Evolutionary conservation across 2,113 vertebrate species (phyloP).

Genomic region (Ornithorhynchus anatinus): DNA sequence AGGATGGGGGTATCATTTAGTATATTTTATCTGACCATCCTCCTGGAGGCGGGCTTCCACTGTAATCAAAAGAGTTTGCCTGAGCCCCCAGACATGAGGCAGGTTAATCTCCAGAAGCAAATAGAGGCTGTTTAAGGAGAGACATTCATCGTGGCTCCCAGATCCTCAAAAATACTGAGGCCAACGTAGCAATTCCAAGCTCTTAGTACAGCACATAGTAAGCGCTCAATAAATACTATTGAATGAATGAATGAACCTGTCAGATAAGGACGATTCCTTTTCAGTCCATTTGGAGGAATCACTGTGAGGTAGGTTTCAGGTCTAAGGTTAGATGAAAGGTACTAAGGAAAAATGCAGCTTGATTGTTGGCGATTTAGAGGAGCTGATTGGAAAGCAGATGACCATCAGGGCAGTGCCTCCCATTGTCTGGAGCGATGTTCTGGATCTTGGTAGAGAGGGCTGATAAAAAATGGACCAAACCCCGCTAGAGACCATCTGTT

Average conservation of each 20-base stretch:
- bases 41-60: too few species aligned
- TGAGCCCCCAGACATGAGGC: background rate
- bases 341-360: constrained; percentile 41
- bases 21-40: too few species aligned
- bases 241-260: too few species aligned
- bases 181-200: background rate
- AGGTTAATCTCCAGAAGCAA: background rate
- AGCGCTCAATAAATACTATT: too few species aligned
- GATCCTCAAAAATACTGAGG: too few species aligned
- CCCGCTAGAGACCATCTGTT: background rate
- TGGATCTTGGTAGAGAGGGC: constrained; percentile 28
- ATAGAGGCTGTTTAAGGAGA: background rate
- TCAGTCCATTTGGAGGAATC: constrained; percentile 31
- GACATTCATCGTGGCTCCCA: background rate
- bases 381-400: constrained; percentile 44
- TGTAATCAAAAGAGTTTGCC: too few species aligned
- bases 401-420: constrained; percentile 12
- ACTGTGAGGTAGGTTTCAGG: constrained; percentile 16
- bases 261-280: constrained; percentile 19
- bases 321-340: constrained; percentile 52
- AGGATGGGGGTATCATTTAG: too few species aligned
- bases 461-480: background rate
- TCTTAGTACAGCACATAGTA: too few species aligned
- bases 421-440: constrained; percentile 18
- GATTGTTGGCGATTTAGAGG: constrained; percentile 62